These are phyloP conservation scores for Lasioglossum villosulum DNA, from an alignment of 2,888 invertebrate genomes.

Conservation along the genomic window DNA sequence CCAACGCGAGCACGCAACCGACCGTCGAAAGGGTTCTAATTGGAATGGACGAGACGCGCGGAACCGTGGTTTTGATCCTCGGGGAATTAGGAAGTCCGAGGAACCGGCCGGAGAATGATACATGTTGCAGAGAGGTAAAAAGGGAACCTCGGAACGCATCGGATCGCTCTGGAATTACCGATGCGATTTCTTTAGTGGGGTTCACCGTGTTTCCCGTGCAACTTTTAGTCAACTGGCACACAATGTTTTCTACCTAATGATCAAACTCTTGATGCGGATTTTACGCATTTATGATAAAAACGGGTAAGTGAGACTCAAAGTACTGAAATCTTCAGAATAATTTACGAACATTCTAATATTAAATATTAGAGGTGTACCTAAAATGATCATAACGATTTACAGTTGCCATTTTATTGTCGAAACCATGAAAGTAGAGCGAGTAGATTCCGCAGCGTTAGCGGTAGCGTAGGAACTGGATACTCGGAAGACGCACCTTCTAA, in stretches of 20 bases:
- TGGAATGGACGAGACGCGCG: slow-evolving; percentile 9
- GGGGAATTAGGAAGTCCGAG: slow-evolving; percentile 10
- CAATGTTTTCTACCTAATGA: not conserved
- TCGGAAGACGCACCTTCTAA: no score
- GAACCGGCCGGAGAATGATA: not conserved
- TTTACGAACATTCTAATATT: no score
- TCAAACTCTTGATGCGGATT: no score
- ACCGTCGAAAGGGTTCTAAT: not conserved
- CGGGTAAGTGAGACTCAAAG: no score
- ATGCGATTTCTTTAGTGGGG: not conserved
- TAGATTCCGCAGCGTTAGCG: not conserved
- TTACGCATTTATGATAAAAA: no score
- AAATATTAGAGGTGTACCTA: no score
- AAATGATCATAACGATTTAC: no score
- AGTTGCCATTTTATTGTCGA: no score
- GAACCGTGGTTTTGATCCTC: slow-evolving; percentile 15
- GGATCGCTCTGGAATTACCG: not conserved
- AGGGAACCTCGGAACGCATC: not conserved
- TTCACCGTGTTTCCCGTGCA: not conserved
- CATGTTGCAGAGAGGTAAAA: not conserved
- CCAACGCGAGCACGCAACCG: slow-evolving; percentile 49
- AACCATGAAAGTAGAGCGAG: no score
- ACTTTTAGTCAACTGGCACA: not conserved
- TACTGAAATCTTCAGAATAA: no score
- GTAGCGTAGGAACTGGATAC: slow-evolving; percentile 6